Percentiles rank a stretch among this genome's conserved stretches.
phyloP scores from a whole-genome alignment of 2,888 invertebrate genomes.

The Atrina japonica region DNA sequence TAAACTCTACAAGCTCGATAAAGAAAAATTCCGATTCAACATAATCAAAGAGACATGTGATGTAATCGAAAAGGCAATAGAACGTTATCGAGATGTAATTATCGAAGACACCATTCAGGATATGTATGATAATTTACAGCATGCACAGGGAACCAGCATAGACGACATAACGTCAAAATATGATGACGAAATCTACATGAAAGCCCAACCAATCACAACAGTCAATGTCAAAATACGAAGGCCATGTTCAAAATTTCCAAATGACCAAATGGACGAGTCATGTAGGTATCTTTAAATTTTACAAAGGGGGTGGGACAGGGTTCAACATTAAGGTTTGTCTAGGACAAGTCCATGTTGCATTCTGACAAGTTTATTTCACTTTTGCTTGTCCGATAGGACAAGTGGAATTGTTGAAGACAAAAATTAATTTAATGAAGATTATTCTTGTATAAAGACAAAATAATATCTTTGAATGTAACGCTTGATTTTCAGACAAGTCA shows the following conservation, averaged over 20 bases:
- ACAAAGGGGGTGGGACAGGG: too few species aligned
- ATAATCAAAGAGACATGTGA: conserved; percentile 83
- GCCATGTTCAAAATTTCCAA: conserved; percentile 67
- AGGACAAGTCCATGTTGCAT: too few species aligned
- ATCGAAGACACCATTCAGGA: conserved; percentile 70
- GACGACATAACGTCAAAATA: conserved; percentile 64
- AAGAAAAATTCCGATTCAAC: conserved; percentile 62
- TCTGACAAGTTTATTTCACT: too few species aligned
- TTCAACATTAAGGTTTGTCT: too few species aligned
- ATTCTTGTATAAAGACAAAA: too few species aligned
- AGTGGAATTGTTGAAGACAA: too few species aligned
- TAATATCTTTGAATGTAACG: too few species aligned
- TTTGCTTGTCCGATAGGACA: too few species aligned
- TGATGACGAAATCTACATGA: conserved; percentile 55
- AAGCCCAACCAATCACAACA: conserved; percentile 58
- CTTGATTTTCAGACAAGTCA: too few species aligned
- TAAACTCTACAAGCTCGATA: conserved; percentile 61
- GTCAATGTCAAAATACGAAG: conserved; percentile 68
- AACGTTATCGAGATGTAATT: conserved; percentile 83
- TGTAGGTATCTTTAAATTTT: too few species aligned
- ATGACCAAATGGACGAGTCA: conserved; percentile 70
- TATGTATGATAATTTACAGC: conserved; percentile 73
- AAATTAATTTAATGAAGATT: too few species aligned
- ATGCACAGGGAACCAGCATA: conserved; percentile 68
- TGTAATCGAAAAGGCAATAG: conserved; percentile 83